Percentiles rank a stretch among this genome's conserved stretches.
phyloP scores from a whole-genome alignment of 2,113 vertebrate species.

The Brachirus orientalis region DNA sequence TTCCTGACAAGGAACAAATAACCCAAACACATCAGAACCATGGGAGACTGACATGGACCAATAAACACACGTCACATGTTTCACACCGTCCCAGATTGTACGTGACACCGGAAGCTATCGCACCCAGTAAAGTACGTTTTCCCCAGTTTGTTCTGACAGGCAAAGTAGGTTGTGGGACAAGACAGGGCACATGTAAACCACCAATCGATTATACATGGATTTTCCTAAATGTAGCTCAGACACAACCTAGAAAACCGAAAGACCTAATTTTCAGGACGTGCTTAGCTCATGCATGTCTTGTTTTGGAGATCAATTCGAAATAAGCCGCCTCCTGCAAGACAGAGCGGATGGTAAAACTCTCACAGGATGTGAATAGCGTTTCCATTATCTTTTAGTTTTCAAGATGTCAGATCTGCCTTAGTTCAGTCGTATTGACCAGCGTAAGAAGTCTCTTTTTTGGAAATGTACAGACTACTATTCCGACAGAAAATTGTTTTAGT shows the following conservation, averaged over 20 bases:
- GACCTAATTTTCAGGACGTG: background rate
- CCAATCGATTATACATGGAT: no score
- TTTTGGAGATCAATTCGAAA: background rate
- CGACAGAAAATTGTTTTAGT: background rate
- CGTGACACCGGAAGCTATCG: constrained; percentile 48
- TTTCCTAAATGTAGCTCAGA: no score
- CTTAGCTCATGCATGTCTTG: background rate
- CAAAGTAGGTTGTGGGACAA: background rate
- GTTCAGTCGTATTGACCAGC: background rate
- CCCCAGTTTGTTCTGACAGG: constrained; percentile 25
- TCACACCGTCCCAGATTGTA: constrained; percentile 20
- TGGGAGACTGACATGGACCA: no score
- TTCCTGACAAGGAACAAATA: no score
- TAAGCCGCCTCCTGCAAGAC: constrained; percentile 23
- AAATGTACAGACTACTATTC: background rate
- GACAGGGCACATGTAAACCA: no score
- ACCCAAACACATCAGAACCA: no score
- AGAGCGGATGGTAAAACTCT: rapidly evolving
- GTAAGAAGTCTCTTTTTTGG: background rate
- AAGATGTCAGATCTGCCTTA: constrained; percentile 44
- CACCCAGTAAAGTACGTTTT: rapidly evolving
- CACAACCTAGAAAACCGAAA: no score
- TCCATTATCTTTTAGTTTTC: constrained; percentile 50
- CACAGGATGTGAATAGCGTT: background rate
- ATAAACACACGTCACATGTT: background rate